phyloP scores from a whole-genome alignment of 2,113 vertebrate genomes.

The Scomber scombrus region DNA sequence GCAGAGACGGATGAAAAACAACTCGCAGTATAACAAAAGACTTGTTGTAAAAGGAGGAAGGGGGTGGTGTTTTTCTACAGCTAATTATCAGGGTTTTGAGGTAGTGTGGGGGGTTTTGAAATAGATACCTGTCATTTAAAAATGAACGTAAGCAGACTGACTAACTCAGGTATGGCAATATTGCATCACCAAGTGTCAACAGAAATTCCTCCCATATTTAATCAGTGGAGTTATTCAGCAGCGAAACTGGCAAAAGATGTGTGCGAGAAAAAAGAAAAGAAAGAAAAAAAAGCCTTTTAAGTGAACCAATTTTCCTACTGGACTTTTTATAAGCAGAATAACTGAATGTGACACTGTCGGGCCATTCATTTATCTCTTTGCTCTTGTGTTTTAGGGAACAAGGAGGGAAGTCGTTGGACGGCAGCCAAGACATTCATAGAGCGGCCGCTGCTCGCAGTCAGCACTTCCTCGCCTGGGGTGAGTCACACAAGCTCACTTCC shows the following conservation, averaged over 20 bases:
- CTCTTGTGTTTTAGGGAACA: conserved; percentile 14
- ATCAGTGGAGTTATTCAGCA: neutral
- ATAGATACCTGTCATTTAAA: conserved; percentile 46
- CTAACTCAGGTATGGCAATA: neutral
- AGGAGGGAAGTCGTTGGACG: conserved; percentile 14
- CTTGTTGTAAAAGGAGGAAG: neutral
- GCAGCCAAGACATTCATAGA: conserved; percentile 44
- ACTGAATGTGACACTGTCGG: neutral
- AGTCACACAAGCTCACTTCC: conserved; percentile 78
- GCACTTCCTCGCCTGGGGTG: conserved; percentile 75
- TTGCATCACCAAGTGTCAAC: neutral
- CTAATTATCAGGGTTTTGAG: conserved; percentile 8
- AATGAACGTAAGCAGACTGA: neutral
- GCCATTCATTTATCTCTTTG: neutral
- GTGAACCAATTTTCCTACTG: neutral
- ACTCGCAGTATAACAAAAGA: neutral
- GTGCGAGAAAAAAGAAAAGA: neutral
- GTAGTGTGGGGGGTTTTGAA: neutral
- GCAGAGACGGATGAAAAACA: neutral
- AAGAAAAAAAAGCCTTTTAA: neutral
- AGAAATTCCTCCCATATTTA: neutral
- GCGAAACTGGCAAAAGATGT: neutral
- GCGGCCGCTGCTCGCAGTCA: conserved; percentile 54
- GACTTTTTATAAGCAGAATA: neutral
- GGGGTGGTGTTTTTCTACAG: neutral